Evolutionary conservation across 2,113 vertebrate species (phyloP), one percentile per base, ranked within the genome.

Genomic region (Catharus bicknelli): DNA sequence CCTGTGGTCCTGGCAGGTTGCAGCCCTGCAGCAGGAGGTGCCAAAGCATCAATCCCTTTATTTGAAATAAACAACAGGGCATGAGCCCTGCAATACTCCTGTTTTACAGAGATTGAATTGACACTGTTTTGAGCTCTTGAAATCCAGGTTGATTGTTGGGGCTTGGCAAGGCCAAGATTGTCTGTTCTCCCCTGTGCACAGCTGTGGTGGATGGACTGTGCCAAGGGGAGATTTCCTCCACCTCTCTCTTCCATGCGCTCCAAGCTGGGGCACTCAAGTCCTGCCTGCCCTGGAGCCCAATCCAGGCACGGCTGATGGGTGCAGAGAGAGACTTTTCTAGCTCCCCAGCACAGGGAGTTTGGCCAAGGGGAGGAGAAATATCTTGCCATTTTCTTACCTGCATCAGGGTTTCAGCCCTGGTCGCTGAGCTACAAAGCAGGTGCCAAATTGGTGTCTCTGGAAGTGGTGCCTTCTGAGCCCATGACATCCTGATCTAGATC

Each of bases 201-300:
- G 16, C 10, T 16, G 36, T 18, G 25, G 13, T 40, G 18, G 32
- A 64, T 30, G 21, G 21, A 15, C 12, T 67, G 15, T 10, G 2
- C 16, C 43, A 50, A n/a, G 34, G 9, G 13, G 15, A 64, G 9
- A 25, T 74, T 69, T 85, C 16, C 27, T 29, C 13, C 32, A 12
- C 13, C 10, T 23, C 48, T 59, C 6, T 73, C 64, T 90, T n/a
- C 48, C 25, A 25, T 1, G 1, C 0, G 0, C 15, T 78, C 25
- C 0, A 7, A 85, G 8, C 10, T 50, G 29, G 19, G 32, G 14
- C 17, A 16, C 5, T 16, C 22, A 61, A 51, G 61, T 55, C 66
- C 45, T 78, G 16, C 13, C 5, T 3, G 16, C 21, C 15, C 30
- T 47, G 43, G 38, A 55, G 27, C 15, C 70, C 48, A 50, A 16